Evolutionary conservation across 2,113 vertebrate genomes (phyloP), one percentile per base, ranked within the genome.

Genomic region (Centropus unirufus): DNA sequence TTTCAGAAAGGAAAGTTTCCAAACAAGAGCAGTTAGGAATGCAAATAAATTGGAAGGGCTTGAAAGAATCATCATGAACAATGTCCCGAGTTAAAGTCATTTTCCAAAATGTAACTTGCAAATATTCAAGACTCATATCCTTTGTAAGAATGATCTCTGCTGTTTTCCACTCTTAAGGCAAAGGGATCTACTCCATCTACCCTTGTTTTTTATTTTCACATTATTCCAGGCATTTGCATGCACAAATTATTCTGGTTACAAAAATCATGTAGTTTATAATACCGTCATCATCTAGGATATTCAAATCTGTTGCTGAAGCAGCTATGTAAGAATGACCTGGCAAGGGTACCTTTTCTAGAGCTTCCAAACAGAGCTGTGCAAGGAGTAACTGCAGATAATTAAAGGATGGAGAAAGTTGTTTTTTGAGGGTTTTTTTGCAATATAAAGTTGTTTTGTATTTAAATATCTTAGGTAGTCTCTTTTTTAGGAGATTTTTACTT

Each of bases 391-490:
- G 16, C 63, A 69, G 59, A 82, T 76, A 90, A 91, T 88, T 83
- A 93, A 86, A 90, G 22, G 23, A 59, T 77, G 14, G 57, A 75
- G 52, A 55, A 75, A 84, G 42, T 1, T 18, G 16, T 11, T 14
- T 4, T 40, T 79, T 36, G 36, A 36, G 36, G 36, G 7, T 91
- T 90, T 52, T 4, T 40, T 79, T 86, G 27, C 75, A 80, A 46
- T 67, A 83, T 73, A 11, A 95, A 85, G 36, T 58, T 10, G 10
- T 83, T 77, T 32, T 83, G 12, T 91, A 61, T 94, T 80, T 90
- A 90, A 94, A 77, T 86, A 40, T 62, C 36, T 58, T 88, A 57
- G 49, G 46, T 93, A 42, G 91, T 89, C 51, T 83, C 81, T 90
- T 14, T 85, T 92, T 93, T 55, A 70, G 54, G 46, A 88, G 42